Conservation (phyloP, 2,888 invertebrate genomes). For the Labia minor region DNA sequence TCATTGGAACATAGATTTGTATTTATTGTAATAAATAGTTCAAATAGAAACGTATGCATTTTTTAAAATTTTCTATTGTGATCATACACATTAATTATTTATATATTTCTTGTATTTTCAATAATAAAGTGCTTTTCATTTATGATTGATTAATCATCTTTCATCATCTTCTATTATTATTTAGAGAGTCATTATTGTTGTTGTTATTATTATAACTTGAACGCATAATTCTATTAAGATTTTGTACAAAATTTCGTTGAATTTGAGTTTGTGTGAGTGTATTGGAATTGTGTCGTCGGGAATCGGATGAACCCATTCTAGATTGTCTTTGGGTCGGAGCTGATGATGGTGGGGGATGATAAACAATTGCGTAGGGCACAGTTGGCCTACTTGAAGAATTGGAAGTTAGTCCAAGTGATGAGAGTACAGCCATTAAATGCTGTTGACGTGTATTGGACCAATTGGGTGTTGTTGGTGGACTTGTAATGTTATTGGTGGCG, state of each 20-base stretch:
- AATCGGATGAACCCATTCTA: neutral
- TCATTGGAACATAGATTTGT: too few relatives aligned
- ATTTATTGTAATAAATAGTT: too few relatives aligned
- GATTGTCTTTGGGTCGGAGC: neutral
- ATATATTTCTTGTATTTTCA: too few relatives aligned
- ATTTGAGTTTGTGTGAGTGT: neutral
- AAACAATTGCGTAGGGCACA: neutral
- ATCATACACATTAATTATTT: too few relatives aligned
- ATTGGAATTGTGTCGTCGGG: neutral
- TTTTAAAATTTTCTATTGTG: too few relatives aligned
- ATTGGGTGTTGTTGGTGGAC: neutral
- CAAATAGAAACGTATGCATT: too few relatives aligned
- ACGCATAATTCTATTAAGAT: slow-evolving; percentile 21
- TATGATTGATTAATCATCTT: neutral
- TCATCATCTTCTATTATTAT: neutral
- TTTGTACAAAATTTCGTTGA: slow-evolving; percentile 19
- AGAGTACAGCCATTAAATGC: slow-evolving; percentile 21
- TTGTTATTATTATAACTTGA: neutral
- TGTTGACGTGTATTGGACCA: slow-evolving; percentile 18
- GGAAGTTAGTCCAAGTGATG: slow-evolving; percentile 21
- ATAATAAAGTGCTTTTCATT: too few relatives aligned
- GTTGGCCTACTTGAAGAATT: neutral
- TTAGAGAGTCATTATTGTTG: neutral
- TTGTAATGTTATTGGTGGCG: too few relatives aligned
- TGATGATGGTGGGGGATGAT: neutral